Percentiles rank a stretch among this genome's conserved stretches.
Conservation (phyloP, 2,797 vertebrate genomes). For the Lagodon rhomboides region DNA sequence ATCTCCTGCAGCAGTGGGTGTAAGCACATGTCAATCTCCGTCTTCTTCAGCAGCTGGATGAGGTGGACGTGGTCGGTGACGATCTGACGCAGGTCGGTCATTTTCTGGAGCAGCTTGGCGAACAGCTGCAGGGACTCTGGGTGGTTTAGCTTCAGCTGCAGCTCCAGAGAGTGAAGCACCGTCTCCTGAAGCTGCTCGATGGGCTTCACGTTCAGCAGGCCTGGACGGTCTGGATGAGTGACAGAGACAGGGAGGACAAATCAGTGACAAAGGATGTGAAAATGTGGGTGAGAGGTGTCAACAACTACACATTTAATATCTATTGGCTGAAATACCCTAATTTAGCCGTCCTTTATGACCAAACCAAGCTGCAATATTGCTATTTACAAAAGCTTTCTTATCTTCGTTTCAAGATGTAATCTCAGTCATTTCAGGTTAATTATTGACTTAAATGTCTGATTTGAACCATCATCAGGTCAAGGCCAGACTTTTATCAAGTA, state of each 20-base stretch:
- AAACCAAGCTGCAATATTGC: conserved; percentile 10
- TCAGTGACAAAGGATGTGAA: not conserved
- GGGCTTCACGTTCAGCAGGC: conserved; percentile 96
- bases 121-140: conserved; percentile 97
- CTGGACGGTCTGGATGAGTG: conserved; percentile 90
- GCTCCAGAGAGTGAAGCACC: conserved; percentile 94
- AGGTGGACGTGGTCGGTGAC: conserved; percentile 97
- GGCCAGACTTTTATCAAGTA: conserved; percentile 72
- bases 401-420: conserved; percentile 59
- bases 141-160: conserved; percentile 96
- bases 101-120: conserved; percentile 98
- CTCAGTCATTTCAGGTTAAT: conserved; percentile 70
- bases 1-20: conserved; percentile 98
- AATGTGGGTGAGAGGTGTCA: not conserved
- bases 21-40: conserved; percentile 94
- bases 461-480: conserved; percentile 70
- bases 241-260: conserved; percentile 28
- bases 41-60: conserved; percentile 95
- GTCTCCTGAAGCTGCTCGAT: conserved; percentile 98
- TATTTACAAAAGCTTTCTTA: conserved; percentile 64
- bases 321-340: not conserved
- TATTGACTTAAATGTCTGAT: conserved; percentile 62
- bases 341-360: not conserved
- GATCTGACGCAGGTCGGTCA: conserved; percentile 98
- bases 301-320: not conserved